Base-by-base conservation (phyloP, 2,797 vertebrate genomes). In the Anabas testudineus region DNA sequence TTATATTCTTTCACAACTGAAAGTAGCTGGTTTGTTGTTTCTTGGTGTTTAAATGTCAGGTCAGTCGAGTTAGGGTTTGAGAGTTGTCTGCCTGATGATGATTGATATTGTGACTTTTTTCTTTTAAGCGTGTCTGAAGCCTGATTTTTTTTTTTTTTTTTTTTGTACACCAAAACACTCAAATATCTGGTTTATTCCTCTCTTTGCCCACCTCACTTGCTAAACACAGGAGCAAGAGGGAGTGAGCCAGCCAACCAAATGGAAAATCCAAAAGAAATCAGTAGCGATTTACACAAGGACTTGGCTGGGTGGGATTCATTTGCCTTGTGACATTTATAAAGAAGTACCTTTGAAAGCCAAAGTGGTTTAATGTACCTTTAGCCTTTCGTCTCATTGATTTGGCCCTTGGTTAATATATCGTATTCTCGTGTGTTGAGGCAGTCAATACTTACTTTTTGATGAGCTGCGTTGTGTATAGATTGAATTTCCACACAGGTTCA, bases 271-370 rank as follows among this genome's bases (percentile, higher is more conserved):
- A 78, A 86, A 83, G 81, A 86, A 88, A 86, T 90, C 85, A 67
- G 81, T 60, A 75, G 79, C 56, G 53, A 85, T 90, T 90, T 85
- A 75, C 84, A 60, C 76, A 48, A 63, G 73, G 83, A 85, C 78
- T 60, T 78, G 75, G 78, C 71, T 82, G 65, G 61, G 78, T 81
- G 69, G 76, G 81, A 90, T 87, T 86, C 76, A 90, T 92, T 93
- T 92, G 84, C 84, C 78, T 86, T 2, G 51, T 91, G 92, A 91
- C 91, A 92, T 94, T 92, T 93, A 78, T 89, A 86, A 81, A 90
- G 87, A 81, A 78, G 80, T 82, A 72, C 69, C 75, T 88, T 84
- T 89, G 62, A 62, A 80, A 87, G 78, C 87, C 83, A 71, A 51
- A 77, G 75, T 59, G 78, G 84, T 91, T 87, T 89, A 91, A 90